Evolutionary conservation across 2,888 invertebrate genomes (phyloP), one percentile per base, ranked within the genome.

Genomic region (Agonopterix alstromeriana): DNA sequence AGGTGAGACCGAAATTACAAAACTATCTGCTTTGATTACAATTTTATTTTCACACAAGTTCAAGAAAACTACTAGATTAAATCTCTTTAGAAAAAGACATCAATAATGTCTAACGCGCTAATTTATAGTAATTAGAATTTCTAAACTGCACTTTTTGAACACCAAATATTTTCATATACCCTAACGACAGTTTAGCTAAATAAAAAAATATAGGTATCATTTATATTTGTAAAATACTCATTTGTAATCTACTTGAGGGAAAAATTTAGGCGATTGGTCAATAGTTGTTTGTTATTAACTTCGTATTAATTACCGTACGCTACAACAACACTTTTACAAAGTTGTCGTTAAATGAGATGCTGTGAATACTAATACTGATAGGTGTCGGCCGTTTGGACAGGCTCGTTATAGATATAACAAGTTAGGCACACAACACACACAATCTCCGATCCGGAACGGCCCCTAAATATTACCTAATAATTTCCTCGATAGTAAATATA

Each of bases 131-230:
- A 65, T 70, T 72, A 74, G 66, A 75, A 69, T 70, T 68, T 71
- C 70, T 77, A 76, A 70, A 77, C 75, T 74, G 77, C 73, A 77
- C 70, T 75, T 77, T 68, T 77, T 85, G 84, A 85, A 86, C 83
- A 82, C 84, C 73, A 77, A 84, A 77, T 71, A 77, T 77, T 72
- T 62, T 73, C 63, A 65, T 70, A 64, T 78, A 82, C 69, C 79
- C 82, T 85, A 84, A 81, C 59, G 73, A 80, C 77, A 80, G 82
- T 72, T 82, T 81, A 80, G 82, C 83, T 86, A 85, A 82, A 73
- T 85, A 86, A 87, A 87, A 86, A 87, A 86, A 86, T 85, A 86
- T 83, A 86, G 74, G 78, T 77, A 58, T 61, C 57, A 62, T 68
- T 59, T 66, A 69, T 70, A 65, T 76, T 76, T 76, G 70, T 82